Conservation (phyloP, 2,797 vertebrate genomes). For the Sylvia borin region DNA sequence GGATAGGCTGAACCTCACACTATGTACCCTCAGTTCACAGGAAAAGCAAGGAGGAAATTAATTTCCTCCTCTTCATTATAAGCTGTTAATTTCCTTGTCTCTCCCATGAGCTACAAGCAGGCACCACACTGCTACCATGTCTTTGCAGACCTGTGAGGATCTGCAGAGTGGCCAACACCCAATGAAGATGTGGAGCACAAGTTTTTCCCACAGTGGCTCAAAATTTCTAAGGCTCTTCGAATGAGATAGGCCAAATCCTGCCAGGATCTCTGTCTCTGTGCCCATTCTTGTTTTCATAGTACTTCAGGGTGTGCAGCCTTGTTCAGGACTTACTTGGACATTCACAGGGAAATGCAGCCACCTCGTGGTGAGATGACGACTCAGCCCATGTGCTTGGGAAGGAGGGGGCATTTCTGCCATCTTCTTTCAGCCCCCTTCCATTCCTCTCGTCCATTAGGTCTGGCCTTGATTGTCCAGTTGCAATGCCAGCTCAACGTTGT, state of each 20-base stretch:
- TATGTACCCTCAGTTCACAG: neutral
- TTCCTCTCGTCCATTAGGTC: neutral
- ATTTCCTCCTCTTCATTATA: neutral
- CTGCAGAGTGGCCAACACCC: neutral
- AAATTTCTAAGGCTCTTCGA: neutral
- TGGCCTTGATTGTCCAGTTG: neutral
- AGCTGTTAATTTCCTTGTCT: neutral
- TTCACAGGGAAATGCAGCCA: conserved; percentile 64
- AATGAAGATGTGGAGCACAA: neutral
- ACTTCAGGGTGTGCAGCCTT: neutral
- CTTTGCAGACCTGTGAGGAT: neutral
- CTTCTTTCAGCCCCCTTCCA: neutral
- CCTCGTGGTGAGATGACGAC: conserved; percentile 28
- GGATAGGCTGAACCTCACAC: neutral
- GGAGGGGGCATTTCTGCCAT: neutral
- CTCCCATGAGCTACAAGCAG: neutral
- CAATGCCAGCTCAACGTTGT: neutral
- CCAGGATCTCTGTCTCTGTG: neutral
- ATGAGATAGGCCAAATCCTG: neutral
- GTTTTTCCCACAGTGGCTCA: neutral
- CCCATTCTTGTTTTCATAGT: neutral
- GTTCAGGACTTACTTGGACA: neutral
- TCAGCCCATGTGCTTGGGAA: conserved; percentile 12
- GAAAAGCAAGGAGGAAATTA: neutral
- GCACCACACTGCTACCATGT: no score